Evolutionary conservation across 2,888 invertebrate species (phyloP).

Genomic region (Idaea dimidiata): DNA sequence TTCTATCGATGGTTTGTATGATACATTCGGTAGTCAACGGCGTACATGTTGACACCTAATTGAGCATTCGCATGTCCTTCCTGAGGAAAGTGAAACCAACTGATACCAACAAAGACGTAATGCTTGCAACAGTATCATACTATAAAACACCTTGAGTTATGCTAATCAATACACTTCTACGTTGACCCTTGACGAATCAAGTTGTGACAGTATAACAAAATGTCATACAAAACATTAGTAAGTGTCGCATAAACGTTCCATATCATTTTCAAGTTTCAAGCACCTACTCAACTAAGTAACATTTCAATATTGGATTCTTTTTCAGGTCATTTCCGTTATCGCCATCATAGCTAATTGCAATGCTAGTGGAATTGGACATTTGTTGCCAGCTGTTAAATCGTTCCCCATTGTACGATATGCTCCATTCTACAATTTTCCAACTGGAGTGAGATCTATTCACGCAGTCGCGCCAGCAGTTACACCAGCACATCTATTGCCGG

Average conservation of each 20-base stretch:
- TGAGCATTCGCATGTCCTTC: constrained; percentile 68
- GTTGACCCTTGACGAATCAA: constrained; percentile 62
- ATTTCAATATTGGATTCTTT: constrained; percentile 13
- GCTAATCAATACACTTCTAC: constrained; percentile 62
- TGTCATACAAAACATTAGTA: constrained; percentile 67
- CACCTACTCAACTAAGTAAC: not conserved
- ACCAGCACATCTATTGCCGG: constrained; percentile 17
- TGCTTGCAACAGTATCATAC: constrained; percentile 77
- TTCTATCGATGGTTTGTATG: constrained; percentile 53
- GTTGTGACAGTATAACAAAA: constrained; percentile 53
- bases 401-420: constrained; percentile 68
- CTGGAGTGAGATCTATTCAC: constrained; percentile 63
- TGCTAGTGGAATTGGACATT: constrained; percentile 69
- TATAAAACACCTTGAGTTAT: constrained; percentile 72
- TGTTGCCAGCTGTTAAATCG: constrained; percentile 57
- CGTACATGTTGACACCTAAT: constrained; percentile 62
- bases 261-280: constrained; percentile 10
- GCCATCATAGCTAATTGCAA: constrained; percentile 65
- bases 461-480: constrained; percentile 59
- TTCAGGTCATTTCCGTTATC: constrained; percentile 55
- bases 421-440: constrained; percentile 72
- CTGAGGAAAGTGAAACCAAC: constrained; percentile 76
- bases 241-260: constrained; percentile 37
- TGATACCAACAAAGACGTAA: constrained; percentile 61
- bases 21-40: constrained; percentile 63